These are phyloP conservation scores for Toxotes lorentzi DNA, from an alignment of 2,797 vertebrate genomes.

Conservation along the genomic window DNA sequence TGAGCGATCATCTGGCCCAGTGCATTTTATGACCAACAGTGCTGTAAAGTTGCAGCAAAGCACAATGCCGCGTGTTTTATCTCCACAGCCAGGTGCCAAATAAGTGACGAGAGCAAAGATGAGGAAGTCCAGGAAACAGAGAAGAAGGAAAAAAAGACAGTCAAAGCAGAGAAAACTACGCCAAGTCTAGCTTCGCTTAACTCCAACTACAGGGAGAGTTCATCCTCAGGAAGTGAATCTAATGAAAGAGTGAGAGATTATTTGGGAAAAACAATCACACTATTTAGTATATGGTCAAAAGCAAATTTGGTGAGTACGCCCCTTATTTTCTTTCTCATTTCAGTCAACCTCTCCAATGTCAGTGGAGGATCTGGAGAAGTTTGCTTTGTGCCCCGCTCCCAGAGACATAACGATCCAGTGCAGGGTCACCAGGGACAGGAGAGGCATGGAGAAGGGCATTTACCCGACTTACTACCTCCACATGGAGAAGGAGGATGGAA, in stretches of 20 bases:
- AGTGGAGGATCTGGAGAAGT: constrained; percentile 86
- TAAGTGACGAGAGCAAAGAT: constrained; percentile 81
- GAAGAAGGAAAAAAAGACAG: constrained; percentile 56
- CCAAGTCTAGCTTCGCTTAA: constrained; percentile 80
- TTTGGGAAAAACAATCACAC: not conserved
- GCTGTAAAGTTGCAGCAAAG: not conserved
- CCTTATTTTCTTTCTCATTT: not conserved
- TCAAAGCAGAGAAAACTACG: constrained; percentile 66
- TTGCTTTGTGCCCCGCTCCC: constrained; percentile 85
- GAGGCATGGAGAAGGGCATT: constrained; percentile 90
- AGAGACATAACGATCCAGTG: constrained; percentile 87
- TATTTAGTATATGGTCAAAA: not conserved
- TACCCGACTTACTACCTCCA: constrained; percentile 94
- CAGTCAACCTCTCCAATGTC: constrained; percentile 76
- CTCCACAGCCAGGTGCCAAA: constrained; percentile 79
- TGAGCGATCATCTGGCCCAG: constrained; percentile 48
- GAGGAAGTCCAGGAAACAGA: constrained; percentile 65
- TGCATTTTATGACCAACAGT: not conserved
- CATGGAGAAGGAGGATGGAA: constrained; percentile 88
- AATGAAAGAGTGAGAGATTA: constrained; percentile 73
- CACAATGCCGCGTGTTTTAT: not conserved
- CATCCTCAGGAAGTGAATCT: constrained; percentile 76
- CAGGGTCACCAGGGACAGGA: constrained; percentile 89
- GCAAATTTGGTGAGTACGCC: not conserved
- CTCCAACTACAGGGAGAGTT: constrained; percentile 81